These are phyloP conservation scores for Notolabrus celidotus DNA, from an alignment of 2,797 vertebrate genomes.

Conservation along the genomic window DNA sequence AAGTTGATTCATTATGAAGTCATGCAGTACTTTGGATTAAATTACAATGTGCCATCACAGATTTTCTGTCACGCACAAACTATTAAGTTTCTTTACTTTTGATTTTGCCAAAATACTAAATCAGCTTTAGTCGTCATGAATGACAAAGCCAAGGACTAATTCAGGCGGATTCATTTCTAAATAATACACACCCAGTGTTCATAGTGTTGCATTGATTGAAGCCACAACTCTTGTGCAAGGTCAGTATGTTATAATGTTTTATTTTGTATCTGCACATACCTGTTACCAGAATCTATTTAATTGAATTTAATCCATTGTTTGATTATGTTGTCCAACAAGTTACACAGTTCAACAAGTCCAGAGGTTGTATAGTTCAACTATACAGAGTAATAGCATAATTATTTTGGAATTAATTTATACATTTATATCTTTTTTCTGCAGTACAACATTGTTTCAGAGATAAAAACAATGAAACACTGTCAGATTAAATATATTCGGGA, in stretches of 20 bases:
- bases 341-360: constrained; percentile 11
- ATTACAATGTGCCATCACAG: neutral
- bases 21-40: neutral
- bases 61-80: neutral
- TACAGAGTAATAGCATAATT: neutral
- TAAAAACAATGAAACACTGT: neutral
- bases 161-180: neutral
- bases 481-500: constrained; percentile 32
- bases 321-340: constrained; percentile 7
- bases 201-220: neutral
- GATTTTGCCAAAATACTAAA: neutral
- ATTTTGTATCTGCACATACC: constrained; percentile 43
- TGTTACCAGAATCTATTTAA: constrained; percentile 13
- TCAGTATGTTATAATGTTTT: constrained; percentile 33
- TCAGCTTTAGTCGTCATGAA: neutral
- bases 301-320: constrained; percentile 9
- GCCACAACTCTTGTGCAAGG: neutral
- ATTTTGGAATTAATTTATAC: neutral
- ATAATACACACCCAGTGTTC: neutral
- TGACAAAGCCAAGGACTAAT: neutral
- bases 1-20: constrained; percentile 27
- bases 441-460: constrained; percentile 4
- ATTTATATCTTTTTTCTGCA: neutral
- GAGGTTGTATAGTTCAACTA: neutral
- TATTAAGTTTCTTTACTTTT: neutral